phyloP scores from a whole-genome alignment of 1,140 invertebrate species.

The Prorops nasuta region DNA sequence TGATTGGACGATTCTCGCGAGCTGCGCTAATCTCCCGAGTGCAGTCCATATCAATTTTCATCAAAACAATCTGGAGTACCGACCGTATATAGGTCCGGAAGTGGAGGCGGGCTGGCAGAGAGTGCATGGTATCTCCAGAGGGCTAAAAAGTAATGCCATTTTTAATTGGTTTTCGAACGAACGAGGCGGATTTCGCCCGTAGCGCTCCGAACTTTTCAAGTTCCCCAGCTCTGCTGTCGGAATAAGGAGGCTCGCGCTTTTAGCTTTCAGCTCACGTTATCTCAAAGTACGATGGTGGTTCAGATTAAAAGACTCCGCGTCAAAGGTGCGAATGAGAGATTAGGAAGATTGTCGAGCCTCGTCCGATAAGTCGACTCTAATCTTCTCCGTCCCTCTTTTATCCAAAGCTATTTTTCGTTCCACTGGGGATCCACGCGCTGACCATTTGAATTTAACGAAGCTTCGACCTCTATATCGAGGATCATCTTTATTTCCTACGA shows the following conservation, averaged over 20 bases:
- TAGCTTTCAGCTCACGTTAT: conserved; percentile 23
- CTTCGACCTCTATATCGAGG: no score
- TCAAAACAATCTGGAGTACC: no score
- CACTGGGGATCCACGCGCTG: no score
- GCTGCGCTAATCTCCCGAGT: background rate
- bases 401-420: background rate
- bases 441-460: no score
- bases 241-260: no score
- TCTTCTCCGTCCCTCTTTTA: no score
- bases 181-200: conserved; percentile 1
- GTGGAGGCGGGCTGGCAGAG: no score
- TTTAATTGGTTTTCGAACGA: conserved; percentile 25
- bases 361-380: background rate
- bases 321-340: conserved; percentile 30
- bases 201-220: conserved; percentile 18
- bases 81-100: no score
- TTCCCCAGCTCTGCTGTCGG: no score
- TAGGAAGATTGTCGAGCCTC: conserved; percentile 12
- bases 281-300: conserved; percentile 10
- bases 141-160: conserved; percentile 13
- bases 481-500: no score
- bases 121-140: conserved; percentile 5
- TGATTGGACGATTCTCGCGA: no score
- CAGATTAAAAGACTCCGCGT: conserved; percentile 33
- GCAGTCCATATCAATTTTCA: conserved; percentile 6